Percentiles rank a stretch among this genome's conserved stretches.
Evolutionary conservation across 37 sponge, comb jelly and placozoan species (phyloP).

Genomic region (Petrosia ficiformis): DNA sequence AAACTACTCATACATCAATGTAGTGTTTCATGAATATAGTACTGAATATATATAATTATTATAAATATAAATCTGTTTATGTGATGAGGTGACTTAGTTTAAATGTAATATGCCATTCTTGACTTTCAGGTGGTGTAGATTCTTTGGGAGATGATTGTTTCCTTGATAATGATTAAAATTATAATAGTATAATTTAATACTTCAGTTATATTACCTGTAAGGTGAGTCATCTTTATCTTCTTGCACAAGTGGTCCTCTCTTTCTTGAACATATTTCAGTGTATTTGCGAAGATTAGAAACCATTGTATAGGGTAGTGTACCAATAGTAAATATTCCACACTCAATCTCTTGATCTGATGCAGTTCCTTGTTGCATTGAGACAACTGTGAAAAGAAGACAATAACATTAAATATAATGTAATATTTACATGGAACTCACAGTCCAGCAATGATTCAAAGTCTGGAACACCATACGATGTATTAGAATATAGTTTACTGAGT

Average conservation of each 20-base stretch:
- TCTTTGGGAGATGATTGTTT: slow-evolving; percentile 7
- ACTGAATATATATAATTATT: not conserved
- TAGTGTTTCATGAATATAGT: too few species aligned
- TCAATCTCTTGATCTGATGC: slow-evolving; percentile 1
- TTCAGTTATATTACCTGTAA: not conserved
- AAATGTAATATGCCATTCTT: slow-evolving; percentile 24
- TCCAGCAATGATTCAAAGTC: slow-evolving; percentile 52
- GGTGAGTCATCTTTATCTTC: not conserved
- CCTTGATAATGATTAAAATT: too few species aligned
- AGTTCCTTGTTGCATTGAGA: slow-evolving; percentile 33
- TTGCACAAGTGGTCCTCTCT: slow-evolving; percentile 26
- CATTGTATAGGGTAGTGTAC: slow-evolving; percentile 22
- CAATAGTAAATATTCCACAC: slow-evolving; percentile 53
- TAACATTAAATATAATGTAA: not conserved
- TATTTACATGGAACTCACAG: slow-evolving; percentile 26
- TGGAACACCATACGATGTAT: slow-evolving; percentile 51
- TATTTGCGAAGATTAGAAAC: slow-evolving; percentile 19
- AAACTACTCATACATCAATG: too few species aligned
- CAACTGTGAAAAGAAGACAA: slow-evolving; percentile 23
- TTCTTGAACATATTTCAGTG: slow-evolving; percentile 26
- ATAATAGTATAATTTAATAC: not conserved
- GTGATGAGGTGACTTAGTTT: slow-evolving; percentile 10
- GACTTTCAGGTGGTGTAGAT: not conserved
- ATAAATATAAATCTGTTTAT: not conserved
- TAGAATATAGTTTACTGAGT: slow-evolving; percentile 52